Percentiles rank a stretch among this genome's conserved stretches.
Evolutionary conservation across 2,113 vertebrate genomes (phyloP).

Genomic region (Oophaga pumilio): DNA sequence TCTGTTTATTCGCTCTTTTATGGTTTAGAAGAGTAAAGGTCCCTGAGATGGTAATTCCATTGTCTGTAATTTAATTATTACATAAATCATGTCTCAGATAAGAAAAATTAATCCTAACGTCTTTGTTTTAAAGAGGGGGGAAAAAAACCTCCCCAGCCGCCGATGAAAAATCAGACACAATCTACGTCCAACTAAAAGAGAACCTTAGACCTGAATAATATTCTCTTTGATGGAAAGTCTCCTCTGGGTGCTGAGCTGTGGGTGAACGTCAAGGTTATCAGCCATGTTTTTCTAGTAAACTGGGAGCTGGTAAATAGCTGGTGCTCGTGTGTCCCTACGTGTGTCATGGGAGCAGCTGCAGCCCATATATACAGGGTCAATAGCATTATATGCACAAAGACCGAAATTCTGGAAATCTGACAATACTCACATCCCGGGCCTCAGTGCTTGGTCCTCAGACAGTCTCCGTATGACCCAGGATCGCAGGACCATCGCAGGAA

Average conservation of each 20-base stretch:
- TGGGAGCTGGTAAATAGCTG: no score
- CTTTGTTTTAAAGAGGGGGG: not conserved
- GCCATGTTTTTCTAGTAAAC: not conserved
- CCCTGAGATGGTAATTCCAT: slow-evolving; percentile 2
- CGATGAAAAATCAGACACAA: not conserved
- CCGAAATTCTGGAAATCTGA: no score
- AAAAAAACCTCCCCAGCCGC: not conserved
- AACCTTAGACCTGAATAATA: not conserved
- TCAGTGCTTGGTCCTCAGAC: no score
- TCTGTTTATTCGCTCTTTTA: slow-evolving; percentile 19
- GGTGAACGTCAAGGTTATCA: not conserved
- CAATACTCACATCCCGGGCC: no score
- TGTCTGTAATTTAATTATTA: slow-evolving; percentile 12
- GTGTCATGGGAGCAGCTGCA: no score
- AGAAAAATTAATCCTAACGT: not conserved
- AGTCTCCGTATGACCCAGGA: no score
- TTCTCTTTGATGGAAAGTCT: not conserved
- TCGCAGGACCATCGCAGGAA: no score
- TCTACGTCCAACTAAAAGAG: not conserved
- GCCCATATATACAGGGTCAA: no score
- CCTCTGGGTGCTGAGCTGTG: not conserved
- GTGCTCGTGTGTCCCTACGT: no score
- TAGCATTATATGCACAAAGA: not conserved
- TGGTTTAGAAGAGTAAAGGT: slow-evolving; percentile 8
- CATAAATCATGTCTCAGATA: not conserved